Conservation (phyloP, 2,797 vertebrate genomes). For the Melanotaenia trifasciata region DNA sequence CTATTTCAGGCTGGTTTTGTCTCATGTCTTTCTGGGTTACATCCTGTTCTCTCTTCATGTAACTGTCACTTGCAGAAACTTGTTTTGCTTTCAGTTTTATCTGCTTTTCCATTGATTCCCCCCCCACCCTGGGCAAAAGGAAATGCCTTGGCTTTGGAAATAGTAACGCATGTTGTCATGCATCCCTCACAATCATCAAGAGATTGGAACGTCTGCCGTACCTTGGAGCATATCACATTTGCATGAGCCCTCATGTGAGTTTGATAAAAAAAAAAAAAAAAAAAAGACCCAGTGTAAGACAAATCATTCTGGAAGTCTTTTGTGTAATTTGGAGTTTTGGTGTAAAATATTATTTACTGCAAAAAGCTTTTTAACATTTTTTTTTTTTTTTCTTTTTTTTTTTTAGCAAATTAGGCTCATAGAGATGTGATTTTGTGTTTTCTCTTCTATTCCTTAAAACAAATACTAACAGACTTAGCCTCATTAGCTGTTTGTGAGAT, state of each 20-base stretch:
- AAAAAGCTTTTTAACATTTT: neutral
- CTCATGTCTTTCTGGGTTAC: neutral
- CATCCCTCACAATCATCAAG: constrained; percentile 62
- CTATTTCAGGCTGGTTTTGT: neutral
- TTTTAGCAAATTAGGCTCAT: constrained; percentile 36
- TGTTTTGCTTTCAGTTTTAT: constrained; percentile 35
- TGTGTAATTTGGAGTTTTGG: constrained; percentile 11
- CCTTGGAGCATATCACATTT: constrained; percentile 62
- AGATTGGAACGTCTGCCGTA: constrained; percentile 49
- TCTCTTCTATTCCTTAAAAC: neutral
- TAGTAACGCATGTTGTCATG: constrained; percentile 45
- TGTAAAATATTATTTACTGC: constrained; percentile 12
- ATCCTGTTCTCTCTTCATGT: neutral
- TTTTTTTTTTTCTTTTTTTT: no score
- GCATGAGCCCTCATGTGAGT: constrained; percentile 64
- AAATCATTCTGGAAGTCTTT: constrained; percentile 29
- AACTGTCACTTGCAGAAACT: constrained; percentile 11
- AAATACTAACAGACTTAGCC: constrained; percentile 50
- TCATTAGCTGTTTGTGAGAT: constrained; percentile 59
- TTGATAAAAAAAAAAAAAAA: constrained; percentile 40
- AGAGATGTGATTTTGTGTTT: constrained; percentile 42
- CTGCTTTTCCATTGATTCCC: constrained; percentile 51
- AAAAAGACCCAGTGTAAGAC: constrained; percentile 24
- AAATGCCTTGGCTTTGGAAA: constrained; percentile 63
- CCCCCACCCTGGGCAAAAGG: constrained; percentile 52